Percentiles rank a stretch among this genome's conserved stretches.
Conservation (phyloP, 2,797 vertebrate species). For the Chrysocyon brachyurus region DNA sequence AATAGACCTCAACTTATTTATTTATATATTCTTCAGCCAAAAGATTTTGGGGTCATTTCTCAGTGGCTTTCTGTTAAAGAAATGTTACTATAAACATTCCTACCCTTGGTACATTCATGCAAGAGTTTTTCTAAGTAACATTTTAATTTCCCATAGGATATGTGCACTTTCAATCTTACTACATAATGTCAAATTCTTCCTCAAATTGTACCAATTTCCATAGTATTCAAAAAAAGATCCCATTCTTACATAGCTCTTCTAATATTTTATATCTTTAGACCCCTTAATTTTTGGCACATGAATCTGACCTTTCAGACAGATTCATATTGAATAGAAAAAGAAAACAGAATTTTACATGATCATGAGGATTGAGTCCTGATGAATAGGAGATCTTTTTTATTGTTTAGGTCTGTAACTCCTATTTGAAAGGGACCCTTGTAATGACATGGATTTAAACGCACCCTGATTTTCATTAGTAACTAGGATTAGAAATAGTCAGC, state of each 20-base stretch:
- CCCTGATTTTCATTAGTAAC: conserved; percentile 24
- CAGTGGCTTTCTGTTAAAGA: not conserved
- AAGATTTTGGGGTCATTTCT: not conserved
- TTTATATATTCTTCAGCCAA: not conserved
- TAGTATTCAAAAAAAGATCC: not conserved
- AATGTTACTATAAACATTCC: not conserved
- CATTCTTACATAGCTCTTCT: not conserved
- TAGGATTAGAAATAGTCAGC: not conserved
- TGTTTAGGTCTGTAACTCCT: not conserved
- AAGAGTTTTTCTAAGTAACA: not conserved
- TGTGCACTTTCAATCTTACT: not conserved
- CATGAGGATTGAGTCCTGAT: not conserved
- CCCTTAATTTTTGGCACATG: not conserved
- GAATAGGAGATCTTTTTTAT: not conserved
- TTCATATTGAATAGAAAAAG: not conserved
- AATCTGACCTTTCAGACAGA: not conserved
- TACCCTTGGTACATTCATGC: not conserved
- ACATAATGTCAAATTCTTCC: not conserved
- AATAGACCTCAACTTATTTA: not conserved
- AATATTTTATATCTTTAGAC: not conserved
- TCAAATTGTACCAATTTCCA: not conserved
- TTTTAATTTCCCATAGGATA: not conserved
- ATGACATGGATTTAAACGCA: not conserved
- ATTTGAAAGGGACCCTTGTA: not conserved
- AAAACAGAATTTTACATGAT: not conserved